Percentiles rank a stretch among this genome's conserved stretches.
phyloP scores from a whole-genome alignment of 2,113 vertebrate species.

The Scophthalmus maximus region DNA sequence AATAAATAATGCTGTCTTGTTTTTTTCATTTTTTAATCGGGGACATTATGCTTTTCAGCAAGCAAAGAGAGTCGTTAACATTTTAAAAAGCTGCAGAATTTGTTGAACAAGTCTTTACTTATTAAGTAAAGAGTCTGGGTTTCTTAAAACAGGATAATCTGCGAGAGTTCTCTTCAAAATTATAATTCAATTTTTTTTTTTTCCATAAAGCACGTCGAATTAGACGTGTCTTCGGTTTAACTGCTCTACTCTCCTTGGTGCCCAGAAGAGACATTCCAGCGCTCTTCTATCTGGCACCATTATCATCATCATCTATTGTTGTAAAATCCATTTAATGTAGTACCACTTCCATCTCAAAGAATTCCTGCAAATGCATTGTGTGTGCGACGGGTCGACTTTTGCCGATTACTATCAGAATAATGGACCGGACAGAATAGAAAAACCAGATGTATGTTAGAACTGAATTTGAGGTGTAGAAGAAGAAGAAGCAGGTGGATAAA shows the following conservation, averaged over 20 bases:
- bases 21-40: not conserved
- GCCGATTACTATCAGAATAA: constrained; percentile 1
- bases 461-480: too few species aligned
- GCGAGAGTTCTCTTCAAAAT: not conserved
- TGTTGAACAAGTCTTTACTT: not conserved
- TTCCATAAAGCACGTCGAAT: too few species aligned
- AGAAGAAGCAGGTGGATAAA: too few species aligned
- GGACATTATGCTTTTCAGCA: not conserved
- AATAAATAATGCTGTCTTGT: constrained; percentile 15
- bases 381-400: not conserved
- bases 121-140: too few species aligned
- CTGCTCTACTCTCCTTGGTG: too few species aligned
- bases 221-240: too few species aligned
- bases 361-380: not conserved
- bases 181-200: not conserved
- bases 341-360: not conserved
- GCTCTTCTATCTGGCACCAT: not conserved
- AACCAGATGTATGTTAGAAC: not conserved
- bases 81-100: not conserved
- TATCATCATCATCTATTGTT: constrained; percentile 1
- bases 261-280: too few species aligned
- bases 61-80: not conserved
- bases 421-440: not conserved
- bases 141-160: not conserved
- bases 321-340: constrained; percentile 16